phyloP scores from a whole-genome alignment of 2,888 invertebrate genomes.

The Chrysotoxum bicinctum region DNA sequence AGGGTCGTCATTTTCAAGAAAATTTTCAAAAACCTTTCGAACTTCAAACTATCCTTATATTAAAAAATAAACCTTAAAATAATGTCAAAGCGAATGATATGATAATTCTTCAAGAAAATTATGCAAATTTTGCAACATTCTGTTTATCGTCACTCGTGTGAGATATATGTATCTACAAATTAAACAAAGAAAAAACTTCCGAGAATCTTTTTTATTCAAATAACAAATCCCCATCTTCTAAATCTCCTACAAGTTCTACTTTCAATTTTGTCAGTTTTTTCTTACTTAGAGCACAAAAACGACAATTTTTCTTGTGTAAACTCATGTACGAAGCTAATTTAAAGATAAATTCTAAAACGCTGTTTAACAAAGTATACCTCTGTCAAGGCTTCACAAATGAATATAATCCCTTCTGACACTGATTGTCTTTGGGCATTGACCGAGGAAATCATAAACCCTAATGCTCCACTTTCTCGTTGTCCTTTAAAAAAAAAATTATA shows the following conservation, averaged over 20 bases:
- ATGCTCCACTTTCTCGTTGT: constrained; percentile 36
- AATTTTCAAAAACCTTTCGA: background rate
- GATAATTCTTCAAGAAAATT: background rate
- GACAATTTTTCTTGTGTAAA: background rate
- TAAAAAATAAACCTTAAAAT: background rate
- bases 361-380: constrained; percentile 53
- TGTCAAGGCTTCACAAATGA: constrained; percentile 47
- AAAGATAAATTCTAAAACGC: constrained; percentile 20
- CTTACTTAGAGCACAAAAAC: background rate
- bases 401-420: constrained; percentile 35
- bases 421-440: constrained; percentile 71
- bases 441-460: constrained; percentile 63
- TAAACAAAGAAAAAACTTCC: background rate
- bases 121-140: background rate
- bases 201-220: background rate
- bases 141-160: background rate
- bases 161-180: background rate
- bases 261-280: background rate
- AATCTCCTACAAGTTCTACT: background rate
- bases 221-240: background rate
- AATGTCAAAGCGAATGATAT: background rate
- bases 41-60: background rate
- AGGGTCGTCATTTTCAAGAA: too few species aligned
- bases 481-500: constrained; percentile 11
- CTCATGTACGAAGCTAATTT: constrained; percentile 30